Percentiles rank a stretch among this genome's conserved stretches.
These are phyloP conservation scores for Pseudopipra pipra DNA, from an alignment of 2,113 vertebrate species.

Conservation along the genomic window DNA sequence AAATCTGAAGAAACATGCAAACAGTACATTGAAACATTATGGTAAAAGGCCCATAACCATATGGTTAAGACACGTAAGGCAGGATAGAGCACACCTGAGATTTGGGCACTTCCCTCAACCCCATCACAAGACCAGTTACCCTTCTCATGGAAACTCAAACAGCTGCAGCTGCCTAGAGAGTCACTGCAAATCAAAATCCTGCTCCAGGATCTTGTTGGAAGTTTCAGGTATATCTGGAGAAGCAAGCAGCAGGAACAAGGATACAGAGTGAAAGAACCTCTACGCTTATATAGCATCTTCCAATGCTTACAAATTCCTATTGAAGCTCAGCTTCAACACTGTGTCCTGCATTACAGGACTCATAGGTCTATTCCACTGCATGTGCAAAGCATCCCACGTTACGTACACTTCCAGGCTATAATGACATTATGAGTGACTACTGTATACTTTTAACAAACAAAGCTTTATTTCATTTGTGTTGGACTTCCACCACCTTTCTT, in stretches of 20 bases:
- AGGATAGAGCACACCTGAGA: background rate
- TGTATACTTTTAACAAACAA: background rate
- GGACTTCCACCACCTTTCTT: background rate
- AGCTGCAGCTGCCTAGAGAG: background rate
- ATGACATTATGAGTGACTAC: background rate
- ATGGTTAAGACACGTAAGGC: background rate
- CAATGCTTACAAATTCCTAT: background rate
- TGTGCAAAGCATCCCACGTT: background rate
- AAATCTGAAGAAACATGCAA: background rate
- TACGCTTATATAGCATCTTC: background rate
- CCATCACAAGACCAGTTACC: background rate
- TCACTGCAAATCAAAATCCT: background rate
- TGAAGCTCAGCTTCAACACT: background rate
- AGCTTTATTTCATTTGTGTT: background rate
- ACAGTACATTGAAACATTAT: accelerated
- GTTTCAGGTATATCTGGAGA: background rate
- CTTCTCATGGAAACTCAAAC: background rate
- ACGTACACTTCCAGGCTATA: background rate
- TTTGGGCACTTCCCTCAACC: background rate
- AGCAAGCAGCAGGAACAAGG: background rate
- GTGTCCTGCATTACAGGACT: background rate
- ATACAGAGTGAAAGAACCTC: background rate
- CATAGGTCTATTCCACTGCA: background rate
- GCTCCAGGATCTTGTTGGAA: background rate
- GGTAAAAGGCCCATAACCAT: background rate